Evolutionary conservation across 2,113 vertebrate genomes (phyloP).

Genomic region (Scomber japonicus): DNA sequence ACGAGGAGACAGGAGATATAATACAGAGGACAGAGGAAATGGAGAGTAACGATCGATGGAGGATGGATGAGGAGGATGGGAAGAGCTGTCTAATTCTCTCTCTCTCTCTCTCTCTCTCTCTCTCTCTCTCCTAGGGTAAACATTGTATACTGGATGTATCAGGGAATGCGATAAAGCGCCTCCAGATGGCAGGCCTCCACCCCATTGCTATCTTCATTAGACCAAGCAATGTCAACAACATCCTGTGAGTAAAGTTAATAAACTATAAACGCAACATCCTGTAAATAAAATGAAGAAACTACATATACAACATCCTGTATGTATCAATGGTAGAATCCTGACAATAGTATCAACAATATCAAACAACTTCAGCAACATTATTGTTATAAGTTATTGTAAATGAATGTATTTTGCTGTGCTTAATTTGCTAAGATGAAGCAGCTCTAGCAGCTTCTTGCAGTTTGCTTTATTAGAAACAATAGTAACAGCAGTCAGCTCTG

Average conservation of each 20-base stretch:
- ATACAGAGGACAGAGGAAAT: neutral
- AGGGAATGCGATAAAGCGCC: slow-evolving; percentile 97
- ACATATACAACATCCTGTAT: neutral
- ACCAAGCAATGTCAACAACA: slow-evolving; percentile 94
- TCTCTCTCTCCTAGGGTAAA: slow-evolving; percentile 88
- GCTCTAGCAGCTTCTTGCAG: no score
- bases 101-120: neutral
- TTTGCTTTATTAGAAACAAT: no score
- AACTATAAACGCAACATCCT: neutral
- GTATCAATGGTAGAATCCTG: no score
- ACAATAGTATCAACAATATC: no score
- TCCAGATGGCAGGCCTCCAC: slow-evolving; percentile 94
- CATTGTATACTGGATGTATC: slow-evolving; percentile 99
- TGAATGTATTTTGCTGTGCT: no score
- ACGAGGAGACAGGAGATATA: neutral
- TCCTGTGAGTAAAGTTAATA: slow-evolving; percentile 88
- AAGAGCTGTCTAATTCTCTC: neutral
- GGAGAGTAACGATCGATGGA: neutral
- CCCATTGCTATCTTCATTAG: slow-evolving; percentile 96
- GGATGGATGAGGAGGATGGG: neutral
- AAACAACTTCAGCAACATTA: no score
- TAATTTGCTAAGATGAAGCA: no score
- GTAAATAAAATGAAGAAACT: neutral
- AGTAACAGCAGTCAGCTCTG: no score
- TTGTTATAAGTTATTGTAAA: no score